phyloP scores from a whole-genome alignment of 2,888 invertebrate species.

The Microctonus hyperodae region DNA sequence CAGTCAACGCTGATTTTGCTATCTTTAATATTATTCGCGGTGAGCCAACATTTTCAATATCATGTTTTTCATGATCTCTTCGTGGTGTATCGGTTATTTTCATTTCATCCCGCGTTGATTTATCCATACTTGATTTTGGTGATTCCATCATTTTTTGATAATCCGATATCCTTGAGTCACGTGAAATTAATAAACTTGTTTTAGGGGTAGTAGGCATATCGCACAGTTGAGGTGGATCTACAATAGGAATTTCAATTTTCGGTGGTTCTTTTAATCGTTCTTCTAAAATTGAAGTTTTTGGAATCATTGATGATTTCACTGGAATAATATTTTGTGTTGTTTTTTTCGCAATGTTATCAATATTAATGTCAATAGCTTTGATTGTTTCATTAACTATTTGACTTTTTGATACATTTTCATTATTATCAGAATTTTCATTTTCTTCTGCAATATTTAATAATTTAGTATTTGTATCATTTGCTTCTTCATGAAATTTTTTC shows the following conservation, averaged over 20 bases:
- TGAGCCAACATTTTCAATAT: conserved; percentile 58
- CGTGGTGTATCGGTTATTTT: conserved; percentile 51
- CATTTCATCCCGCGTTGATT: conserved; percentile 37
- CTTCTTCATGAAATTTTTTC: conserved; percentile 47
- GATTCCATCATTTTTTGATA: conserved; percentile 51
- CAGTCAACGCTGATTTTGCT: conserved; percentile 59
- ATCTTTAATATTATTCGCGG: conserved; percentile 60
- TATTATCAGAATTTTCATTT: conserved; percentile 12
- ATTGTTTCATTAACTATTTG: conserved; percentile 4
- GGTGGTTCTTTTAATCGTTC: conserved; percentile 57
- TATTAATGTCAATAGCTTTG: conserved; percentile 5
- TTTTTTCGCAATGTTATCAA: conserved; percentile 8
- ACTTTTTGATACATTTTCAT: neutral
- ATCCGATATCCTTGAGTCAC: conserved; percentile 46
- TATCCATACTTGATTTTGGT: conserved; percentile 42
- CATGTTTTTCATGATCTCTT: conserved; percentile 54
- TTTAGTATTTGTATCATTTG: conserved; percentile 32
- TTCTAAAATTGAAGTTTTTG: conserved; percentile 54
- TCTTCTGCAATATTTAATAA: neutral
- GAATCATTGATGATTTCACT: conserved; percentile 45
- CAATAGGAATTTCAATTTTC: conserved; percentile 56
- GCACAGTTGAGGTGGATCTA: conserved; percentile 45
- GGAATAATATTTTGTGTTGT: conserved; percentile 12
- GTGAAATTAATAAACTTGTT: conserved; percentile 53
- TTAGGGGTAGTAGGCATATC: conserved; percentile 49